These are phyloP conservation scores for Orchesellides sinensis DNA, from an alignment of 2,888 invertebrate genomes.

Conservation along the genomic window DNA sequence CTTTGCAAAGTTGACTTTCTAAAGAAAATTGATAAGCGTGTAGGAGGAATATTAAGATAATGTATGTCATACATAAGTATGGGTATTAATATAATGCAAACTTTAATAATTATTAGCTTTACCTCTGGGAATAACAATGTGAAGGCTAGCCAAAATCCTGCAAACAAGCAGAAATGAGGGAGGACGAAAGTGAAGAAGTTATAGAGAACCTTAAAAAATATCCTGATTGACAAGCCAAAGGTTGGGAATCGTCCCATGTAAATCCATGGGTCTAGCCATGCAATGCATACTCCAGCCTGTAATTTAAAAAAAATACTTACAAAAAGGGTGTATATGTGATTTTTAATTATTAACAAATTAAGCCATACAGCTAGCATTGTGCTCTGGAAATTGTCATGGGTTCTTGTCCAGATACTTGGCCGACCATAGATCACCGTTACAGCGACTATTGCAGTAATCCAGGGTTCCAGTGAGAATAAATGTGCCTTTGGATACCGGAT, in stretches of 20 bases:
- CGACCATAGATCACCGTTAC: slow-evolving; percentile 78
- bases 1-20: too few relatives aligned
- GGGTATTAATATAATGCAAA: too few relatives aligned
- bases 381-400: not conserved
- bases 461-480: slow-evolving; percentile 89
- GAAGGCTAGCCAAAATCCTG: slow-evolving; percentile 89
- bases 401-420: slow-evolving; percentile 71
- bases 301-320: too few relatives aligned
- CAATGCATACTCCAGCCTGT: slow-evolving; percentile 85
- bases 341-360: too few relatives aligned
- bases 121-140: slow-evolving; percentile 91
- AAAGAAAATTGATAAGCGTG: too few relatives aligned
- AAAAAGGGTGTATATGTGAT: too few relatives aligned
- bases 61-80: too few relatives aligned
- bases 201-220: slow-evolving; percentile 80
- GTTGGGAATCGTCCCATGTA: slow-evolving; percentile 90
- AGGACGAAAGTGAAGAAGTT: slow-evolving; percentile 90
- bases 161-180: slow-evolving; percentile 87
- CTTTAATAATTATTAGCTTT: too few relatives aligned
- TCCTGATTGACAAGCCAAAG: slow-evolving; percentile 91
- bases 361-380: slow-evolving; percentile 28
- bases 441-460: slow-evolving; percentile 88
- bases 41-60: too few relatives aligned
- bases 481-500: slow-evolving; percentile 85
- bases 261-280: slow-evolving; percentile 92